Percentiles rank a stretch among this genome's conserved stretches.
Conservation (phyloP, 1,140 invertebrate genomes). For the Propsilocerus akamusi region DNA sequence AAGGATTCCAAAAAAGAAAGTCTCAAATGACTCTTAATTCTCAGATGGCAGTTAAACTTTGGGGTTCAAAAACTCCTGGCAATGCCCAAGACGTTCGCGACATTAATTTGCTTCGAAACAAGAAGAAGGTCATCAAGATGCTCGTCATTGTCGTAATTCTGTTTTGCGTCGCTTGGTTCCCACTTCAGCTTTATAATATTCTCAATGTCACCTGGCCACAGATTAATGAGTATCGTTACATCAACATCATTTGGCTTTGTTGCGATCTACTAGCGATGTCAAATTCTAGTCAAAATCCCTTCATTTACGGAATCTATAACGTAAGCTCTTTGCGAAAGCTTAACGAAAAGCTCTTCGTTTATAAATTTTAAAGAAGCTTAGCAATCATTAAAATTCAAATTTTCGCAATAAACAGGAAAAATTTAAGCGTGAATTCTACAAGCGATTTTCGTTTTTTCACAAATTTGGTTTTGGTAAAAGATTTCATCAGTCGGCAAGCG, state of each 20-base stretch:
- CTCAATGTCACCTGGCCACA: constrained; percentile 44
- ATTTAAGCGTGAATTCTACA: constrained; percentile 49
- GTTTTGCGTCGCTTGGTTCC: constrained; percentile 65
- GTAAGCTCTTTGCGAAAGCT: constrained; percentile 32
- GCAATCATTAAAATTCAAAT: background rate
- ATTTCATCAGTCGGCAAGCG: background rate
- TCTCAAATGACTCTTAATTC: no score
- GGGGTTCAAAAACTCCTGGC: constrained; percentile 55
- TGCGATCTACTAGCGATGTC: constrained; percentile 76
- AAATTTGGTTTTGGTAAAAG: background rate
- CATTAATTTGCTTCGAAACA: constrained; percentile 55
- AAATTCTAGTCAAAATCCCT: constrained; percentile 71
- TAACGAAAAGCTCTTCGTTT: constrained; percentile 7
- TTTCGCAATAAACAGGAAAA: constrained; percentile 33
- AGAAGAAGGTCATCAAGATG: constrained; percentile 79
- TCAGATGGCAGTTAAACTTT: constrained; percentile 52
- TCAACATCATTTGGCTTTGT: constrained; percentile 61
- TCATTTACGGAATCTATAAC: constrained; percentile 72
- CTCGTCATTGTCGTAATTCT: constrained; percentile 59
- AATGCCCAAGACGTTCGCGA: constrained; percentile 54
- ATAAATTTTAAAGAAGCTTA: constrained; percentile 9
- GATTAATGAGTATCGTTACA: constrained; percentile 56
- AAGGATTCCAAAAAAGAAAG: no score
- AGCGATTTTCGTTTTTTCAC: constrained; percentile 30
- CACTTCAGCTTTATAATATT: constrained; percentile 57